Conservation (phyloP, 2,113 vertebrate species). For the Sisor rabdophorus region DNA sequence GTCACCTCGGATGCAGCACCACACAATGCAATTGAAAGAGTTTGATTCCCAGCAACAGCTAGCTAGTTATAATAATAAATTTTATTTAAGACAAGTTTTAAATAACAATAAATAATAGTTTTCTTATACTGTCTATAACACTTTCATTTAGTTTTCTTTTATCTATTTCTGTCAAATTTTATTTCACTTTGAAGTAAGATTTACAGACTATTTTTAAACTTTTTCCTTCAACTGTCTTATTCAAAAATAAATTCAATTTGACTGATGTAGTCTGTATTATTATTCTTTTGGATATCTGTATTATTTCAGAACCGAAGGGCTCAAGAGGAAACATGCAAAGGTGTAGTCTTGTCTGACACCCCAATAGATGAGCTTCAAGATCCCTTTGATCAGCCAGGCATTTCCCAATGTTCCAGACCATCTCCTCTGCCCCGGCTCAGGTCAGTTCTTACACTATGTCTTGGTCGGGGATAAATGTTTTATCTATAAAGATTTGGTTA, state of each 20-base stretch:
- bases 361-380: constrained; percentile 72
- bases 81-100: too few relatives aligned
- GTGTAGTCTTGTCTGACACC: constrained; percentile 63
- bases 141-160: background rate
- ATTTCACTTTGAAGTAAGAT: background rate
- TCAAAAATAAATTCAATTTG: background rate
- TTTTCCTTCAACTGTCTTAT: background rate
- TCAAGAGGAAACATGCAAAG: constrained; percentile 50
- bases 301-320: constrained; percentile 5
- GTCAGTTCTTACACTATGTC: constrained; percentile 55
- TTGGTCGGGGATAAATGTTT: background rate
- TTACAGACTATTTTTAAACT: background rate
- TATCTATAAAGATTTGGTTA: too few relatives aligned
- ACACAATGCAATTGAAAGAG: too few relatives aligned
- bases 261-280: background rate
- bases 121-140: background rate
- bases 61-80: too few relatives aligned
- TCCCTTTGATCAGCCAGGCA: constrained; percentile 70
- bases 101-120: too few relatives aligned
- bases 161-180: background rate
- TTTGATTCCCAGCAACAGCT: too few relatives aligned
- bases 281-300: background rate
- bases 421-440: constrained; percentile 80
- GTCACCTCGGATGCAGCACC: too few relatives aligned
- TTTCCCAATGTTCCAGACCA: constrained; percentile 72